Evolutionary conservation across 1,140 invertebrate genomes (phyloP).

Genomic region (Odontomachus brunneus): DNA sequence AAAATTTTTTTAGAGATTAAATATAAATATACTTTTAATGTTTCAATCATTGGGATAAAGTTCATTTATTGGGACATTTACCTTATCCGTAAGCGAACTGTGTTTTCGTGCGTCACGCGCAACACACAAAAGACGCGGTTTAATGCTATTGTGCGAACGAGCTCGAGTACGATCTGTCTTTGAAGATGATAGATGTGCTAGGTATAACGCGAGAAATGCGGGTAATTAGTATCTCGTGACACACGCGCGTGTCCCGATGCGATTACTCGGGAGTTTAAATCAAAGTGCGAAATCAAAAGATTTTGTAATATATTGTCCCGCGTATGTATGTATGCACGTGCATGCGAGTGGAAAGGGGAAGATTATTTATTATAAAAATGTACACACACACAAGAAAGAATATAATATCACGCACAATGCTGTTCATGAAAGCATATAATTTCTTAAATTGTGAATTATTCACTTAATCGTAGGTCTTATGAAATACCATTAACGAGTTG

Average conservation of each 20-base stretch:
- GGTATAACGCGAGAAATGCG: conserved; percentile 33
- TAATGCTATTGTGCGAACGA: conserved; percentile 28
- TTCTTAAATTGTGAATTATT: neutral
- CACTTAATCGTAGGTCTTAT: neutral
- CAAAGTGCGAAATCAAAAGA: neutral
- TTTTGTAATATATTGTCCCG: conserved; percentile 5
- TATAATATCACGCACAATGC: too few species aligned
- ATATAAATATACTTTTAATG: too few species aligned
- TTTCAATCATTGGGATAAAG: too few species aligned
- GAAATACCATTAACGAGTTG: conserved; percentile 14
- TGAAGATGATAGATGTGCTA: conserved; percentile 34
- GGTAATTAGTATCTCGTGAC: conserved; percentile 50
- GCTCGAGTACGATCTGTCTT: conserved; percentile 19
- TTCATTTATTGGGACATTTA: too few species aligned
- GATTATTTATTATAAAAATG: too few species aligned
- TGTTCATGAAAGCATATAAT: too few species aligned
- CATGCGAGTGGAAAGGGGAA: too few species aligned
- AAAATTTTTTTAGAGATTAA: too few species aligned
- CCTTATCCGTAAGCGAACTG: conserved; percentile 4
- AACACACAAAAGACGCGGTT: conserved; percentile 27
- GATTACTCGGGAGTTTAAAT: conserved; percentile 36
- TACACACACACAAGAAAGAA: too few species aligned
- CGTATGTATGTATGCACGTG: too few species aligned
- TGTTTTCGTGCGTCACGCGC: conserved; percentile 13
- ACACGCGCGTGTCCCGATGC: conserved; percentile 27